Conservation (phyloP, 2,888 invertebrate genomes). For the Pachydiplax longipennis region DNA sequence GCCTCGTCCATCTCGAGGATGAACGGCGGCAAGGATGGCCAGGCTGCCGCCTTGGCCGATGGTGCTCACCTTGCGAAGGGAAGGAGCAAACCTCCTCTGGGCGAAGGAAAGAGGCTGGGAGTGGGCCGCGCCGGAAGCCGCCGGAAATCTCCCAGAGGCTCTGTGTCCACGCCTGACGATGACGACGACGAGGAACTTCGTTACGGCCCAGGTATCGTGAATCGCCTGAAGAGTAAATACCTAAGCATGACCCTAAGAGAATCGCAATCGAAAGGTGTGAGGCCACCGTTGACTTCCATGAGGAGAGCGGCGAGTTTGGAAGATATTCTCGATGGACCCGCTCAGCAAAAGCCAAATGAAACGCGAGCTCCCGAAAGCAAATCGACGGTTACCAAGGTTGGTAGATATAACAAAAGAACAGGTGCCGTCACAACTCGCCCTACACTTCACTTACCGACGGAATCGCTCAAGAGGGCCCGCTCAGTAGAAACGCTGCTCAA, state of each 20-base stretch:
- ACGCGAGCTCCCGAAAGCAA: constrained; percentile 54
- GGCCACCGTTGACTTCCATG: constrained; percentile 72
- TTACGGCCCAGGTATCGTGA: constrained; percentile 92
- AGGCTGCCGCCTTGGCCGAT: constrained; percentile 2
- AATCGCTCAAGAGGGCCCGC: constrained; percentile 81
- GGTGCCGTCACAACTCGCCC: neutral
- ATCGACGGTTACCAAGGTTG: constrained; percentile 55
- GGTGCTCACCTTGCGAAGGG: neutral
- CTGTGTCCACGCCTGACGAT: constrained; percentile 52
- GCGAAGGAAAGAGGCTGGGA: neutral
- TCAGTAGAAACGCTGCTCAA: constrained; percentile 82
- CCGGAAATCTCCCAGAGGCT: constrained; percentile 9
- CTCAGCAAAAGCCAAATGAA: constrained; percentile 56
- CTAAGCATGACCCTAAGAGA: constrained; percentile 85
- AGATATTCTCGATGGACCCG: constrained; percentile 78
- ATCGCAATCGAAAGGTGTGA: constrained; percentile 64
- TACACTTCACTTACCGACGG: constrained; percentile 53
- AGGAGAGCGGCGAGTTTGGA: constrained; percentile 85
- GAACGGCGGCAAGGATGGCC: constrained; percentile 19
- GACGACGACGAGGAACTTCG: constrained; percentile 78
- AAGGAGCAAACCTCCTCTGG: neutral
- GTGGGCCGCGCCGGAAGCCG: constrained; percentile 26
- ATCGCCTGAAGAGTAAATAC: constrained; percentile 85
- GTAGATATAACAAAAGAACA: constrained; percentile 50
- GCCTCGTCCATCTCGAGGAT: constrained; percentile 25